These are phyloP conservation scores for Zosterops borbonicus DNA, from an alignment of 2,113 vertebrate genomes.

Conservation along the genomic window DNA sequence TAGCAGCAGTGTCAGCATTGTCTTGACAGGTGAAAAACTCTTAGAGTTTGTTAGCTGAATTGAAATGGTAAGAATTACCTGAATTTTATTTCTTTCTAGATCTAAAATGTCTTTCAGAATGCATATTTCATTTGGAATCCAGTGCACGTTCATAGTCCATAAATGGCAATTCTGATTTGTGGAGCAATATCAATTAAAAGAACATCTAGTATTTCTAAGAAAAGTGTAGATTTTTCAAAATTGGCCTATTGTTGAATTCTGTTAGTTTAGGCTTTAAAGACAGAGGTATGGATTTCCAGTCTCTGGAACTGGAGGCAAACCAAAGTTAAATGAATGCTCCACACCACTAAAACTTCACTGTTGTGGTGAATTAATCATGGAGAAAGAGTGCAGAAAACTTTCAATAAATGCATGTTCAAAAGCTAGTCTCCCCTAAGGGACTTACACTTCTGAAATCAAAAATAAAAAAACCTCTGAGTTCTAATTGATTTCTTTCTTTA, in stretches of 20 bases:
- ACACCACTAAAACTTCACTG: constrained; percentile 26
- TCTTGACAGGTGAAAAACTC: background rate
- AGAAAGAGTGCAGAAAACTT: constrained; percentile 65
- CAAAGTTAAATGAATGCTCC: constrained; percentile 49
- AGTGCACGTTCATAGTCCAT: background rate
- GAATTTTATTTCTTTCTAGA: constrained; percentile 17
- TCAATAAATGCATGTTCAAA: constrained; percentile 63
- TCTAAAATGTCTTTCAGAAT: background rate
- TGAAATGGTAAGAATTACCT: background rate
- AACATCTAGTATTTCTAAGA: background rate
- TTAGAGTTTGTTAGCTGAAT: background rate
- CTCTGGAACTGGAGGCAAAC: constrained; percentile 38
- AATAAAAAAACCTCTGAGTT: constrained; percentile 58
- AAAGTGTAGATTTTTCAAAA: background rate
- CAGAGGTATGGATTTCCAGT: background rate
- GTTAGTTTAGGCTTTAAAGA: background rate
- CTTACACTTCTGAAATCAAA: constrained; percentile 72
- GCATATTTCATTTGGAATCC: background rate
- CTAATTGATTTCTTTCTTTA: constrained; percentile 75
- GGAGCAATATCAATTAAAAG: background rate
- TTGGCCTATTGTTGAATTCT: background rate
- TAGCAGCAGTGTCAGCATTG: background rate
- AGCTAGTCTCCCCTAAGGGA: constrained; percentile 47
- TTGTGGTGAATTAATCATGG: constrained; percentile 63
- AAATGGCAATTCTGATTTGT: background rate